Base-by-base conservation (phyloP, 2,888 invertebrate genomes). In the Amaurobius ferox region DNA sequence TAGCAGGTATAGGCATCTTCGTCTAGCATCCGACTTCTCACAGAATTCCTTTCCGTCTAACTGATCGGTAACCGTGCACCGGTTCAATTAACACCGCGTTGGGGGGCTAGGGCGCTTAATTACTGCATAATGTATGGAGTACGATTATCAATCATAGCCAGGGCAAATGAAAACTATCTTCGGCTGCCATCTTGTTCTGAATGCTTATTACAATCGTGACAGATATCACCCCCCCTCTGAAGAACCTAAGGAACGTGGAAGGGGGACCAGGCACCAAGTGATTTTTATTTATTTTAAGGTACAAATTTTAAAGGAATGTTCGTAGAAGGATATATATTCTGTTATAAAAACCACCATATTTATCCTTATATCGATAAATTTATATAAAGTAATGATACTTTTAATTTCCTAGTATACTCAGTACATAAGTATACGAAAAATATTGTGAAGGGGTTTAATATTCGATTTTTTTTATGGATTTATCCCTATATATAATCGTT, bases 201-300 rank as follows among this genome's bases (percentile, higher is more conserved):
- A 85, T 85, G 66, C 83, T 85, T 85, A 85, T 85, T 85, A 85
- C 83, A 85, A 85, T 77, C 83, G 83, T 85, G 83, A 85, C 83
- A 83, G 77, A 83, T 85, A 85, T 85, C 83, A 85, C 77, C 83
- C 83, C 83, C 83, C 28, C 67, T n/a, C 77, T 66, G 77, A 30
- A 62, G 79, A 32, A n/a, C 30, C 11, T 9, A 55, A 23, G 23
- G 23, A 55, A 19, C 7, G 55, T 19, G 11, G 55, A 55, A 55
- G 11, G 3, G 55, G 55, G 55, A 23, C 55, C 11, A 11, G 19
- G 23, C 16, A 23, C 19, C 19, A 55, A 55, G 9, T 35, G 35
- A 35, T n/a, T n/a, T n/a, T n/a, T n/a, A n/a, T n/a, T n/a, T n/a
- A n/a, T n/a, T n/a, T n/a, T n/a, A n/a, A n/a, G n/a, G n/a, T n/a